phyloP scores from a whole-genome alignment of 1,140 invertebrate genomes.

The Drosophila sp. region DNA sequence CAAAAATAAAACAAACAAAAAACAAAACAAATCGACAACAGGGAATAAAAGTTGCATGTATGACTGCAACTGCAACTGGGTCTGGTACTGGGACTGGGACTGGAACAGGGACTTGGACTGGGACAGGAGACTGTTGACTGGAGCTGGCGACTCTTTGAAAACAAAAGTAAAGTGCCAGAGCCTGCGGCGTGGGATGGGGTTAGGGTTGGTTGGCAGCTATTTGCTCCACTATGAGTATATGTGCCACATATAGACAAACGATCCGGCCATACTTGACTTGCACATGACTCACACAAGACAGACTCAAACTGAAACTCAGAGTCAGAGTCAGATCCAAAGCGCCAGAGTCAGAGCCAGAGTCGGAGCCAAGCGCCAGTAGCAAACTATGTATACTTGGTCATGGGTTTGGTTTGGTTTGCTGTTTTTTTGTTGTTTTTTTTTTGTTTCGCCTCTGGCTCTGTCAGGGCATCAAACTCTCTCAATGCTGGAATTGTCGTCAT shows the following conservation, averaged over 20 bases:
- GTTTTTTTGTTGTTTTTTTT: not conserved
- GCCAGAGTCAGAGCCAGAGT: slow-evolving; percentile 18
- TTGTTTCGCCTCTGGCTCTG: slow-evolving; percentile 19
- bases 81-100: slow-evolving; percentile 11
- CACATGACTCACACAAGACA: slow-evolving; percentile 62
- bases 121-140: slow-evolving; percentile 26
- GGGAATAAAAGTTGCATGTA: slow-evolving; percentile 41
- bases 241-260: slow-evolving; percentile 58
- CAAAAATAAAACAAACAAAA: slow-evolving; percentile 41
- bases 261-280: slow-evolving; percentile 40
- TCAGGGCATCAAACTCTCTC: slow-evolving; percentile 58
- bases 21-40: slow-evolving; percentile 58
- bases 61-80: slow-evolving; percentile 23
- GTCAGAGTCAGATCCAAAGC: not conserved
- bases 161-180: slow-evolving; percentile 77
- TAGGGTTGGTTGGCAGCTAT: slow-evolving; percentile 23
- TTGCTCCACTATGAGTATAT: slow-evolving; percentile 33
- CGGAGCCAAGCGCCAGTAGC: slow-evolving; percentile 49
- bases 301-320: not conserved
- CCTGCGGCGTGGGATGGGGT: slow-evolving; percentile 50
- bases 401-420: slow-evolving; percentile 33
- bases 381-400: slow-evolving; percentile 36
- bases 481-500: slow-evolving; percentile 26
- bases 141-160: slow-evolving; percentile 50
- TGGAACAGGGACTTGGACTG: slow-evolving; percentile 10